Evolutionary conservation across 2,797 vertebrate genomes (phyloP).

Genomic region (Meriones psammophilus): DNA sequence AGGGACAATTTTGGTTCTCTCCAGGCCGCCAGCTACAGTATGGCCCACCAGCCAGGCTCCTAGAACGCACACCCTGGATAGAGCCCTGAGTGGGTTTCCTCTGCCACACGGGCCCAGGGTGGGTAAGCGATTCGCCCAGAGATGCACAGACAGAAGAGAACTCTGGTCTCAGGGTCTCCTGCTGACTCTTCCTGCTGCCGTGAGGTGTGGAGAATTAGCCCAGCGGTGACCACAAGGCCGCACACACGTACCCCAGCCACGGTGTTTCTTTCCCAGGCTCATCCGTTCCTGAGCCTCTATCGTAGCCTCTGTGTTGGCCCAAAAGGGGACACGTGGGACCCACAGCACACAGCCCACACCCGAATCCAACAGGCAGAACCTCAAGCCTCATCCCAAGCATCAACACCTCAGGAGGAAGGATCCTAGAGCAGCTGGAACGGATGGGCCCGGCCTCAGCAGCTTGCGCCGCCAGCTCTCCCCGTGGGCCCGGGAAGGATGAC

Average conservation of each 20-base stretch:
- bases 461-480: fast-evolving
- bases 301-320: neutral
- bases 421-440: too few species aligned
- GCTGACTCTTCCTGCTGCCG: neutral
- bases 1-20: neutral
- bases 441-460: too few species aligned
- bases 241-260: neutral
- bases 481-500: too few species aligned
- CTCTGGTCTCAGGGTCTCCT: fast-evolving
- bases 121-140: neutral
- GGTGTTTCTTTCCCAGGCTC: neutral
- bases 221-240: neutral
- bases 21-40: neutral
- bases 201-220: neutral
- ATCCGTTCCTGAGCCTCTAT: neutral
- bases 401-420: neutral
- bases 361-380: neutral
- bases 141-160: neutral
- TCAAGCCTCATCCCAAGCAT: neutral
- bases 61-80: neutral
- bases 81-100: neutral
- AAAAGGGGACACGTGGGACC: neutral
- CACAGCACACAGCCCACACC: too few species aligned
- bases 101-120: neutral
- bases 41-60: neutral